These are phyloP conservation scores for Pseudonaja textilis DNA, from an alignment of 2,113 vertebrate genomes.

Conservation along the genomic window DNA sequence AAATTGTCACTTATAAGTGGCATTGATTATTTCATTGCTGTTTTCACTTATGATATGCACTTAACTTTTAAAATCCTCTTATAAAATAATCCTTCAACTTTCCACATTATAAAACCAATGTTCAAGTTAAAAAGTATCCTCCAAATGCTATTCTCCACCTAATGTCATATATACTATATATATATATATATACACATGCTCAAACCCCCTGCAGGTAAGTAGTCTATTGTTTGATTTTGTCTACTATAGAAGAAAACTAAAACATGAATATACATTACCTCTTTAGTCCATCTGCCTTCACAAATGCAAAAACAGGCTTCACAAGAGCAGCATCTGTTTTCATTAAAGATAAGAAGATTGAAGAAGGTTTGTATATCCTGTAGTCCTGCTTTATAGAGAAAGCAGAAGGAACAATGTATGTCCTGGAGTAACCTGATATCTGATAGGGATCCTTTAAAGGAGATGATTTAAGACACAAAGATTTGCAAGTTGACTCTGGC, in stretches of 20 bases:
- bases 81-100: neutral
- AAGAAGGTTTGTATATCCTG: neutral
- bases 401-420: neutral
- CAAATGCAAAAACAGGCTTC: slow-evolving; percentile 51
- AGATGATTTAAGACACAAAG: neutral
- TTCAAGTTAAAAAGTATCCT: neutral
- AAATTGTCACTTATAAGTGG: neutral
- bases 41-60: neutral
- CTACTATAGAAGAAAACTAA: slow-evolving; percentile 54
- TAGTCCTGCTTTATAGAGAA: neutral
- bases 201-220: slow-evolving; percentile 43
- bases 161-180: neutral
- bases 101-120: neutral
- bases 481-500: neutral
- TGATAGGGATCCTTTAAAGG: neutral
- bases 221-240: slow-evolving; percentile 49
- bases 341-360: neutral
- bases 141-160: neutral
- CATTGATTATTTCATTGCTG: neutral
- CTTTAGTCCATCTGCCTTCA: slow-evolving; percentile 62
- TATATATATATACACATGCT: neutral
- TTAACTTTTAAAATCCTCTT: neutral
- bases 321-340: slow-evolving; percentile 47
- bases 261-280: slow-evolving; percentile 50
- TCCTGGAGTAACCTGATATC: neutral